These are phyloP conservation scores for Elgaria multicarinata DNA, from an alignment of 2,113 vertebrate species.

Conservation along the genomic window DNA sequence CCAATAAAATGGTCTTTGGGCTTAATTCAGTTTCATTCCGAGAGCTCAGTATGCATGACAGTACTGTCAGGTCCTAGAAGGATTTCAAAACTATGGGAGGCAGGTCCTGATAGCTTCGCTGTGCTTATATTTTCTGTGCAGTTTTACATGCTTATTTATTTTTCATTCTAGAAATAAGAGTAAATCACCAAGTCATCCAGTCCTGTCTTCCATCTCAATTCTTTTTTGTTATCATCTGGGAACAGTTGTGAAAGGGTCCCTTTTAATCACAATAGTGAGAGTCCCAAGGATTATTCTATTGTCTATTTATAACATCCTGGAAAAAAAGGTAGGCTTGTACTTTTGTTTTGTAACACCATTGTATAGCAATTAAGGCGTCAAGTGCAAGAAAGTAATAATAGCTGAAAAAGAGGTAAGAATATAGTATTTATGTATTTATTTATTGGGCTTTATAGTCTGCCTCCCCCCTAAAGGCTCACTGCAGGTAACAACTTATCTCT, in stretches of 20 bases:
- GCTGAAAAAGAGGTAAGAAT: neutral
- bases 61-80: constrained; percentile 2
- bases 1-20: constrained; percentile 11
- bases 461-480: neutral
- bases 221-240: constrained; percentile 83
- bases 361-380: neutral
- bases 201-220: constrained; percentile 78
- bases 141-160: constrained; percentile 32
- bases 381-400: neutral
- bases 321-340: constrained; percentile 74
- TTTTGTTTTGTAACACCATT: neutral
- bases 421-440: constrained; percentile 31
- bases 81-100: neutral
- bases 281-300: constrained; percentile 76
- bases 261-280: constrained; percentile 75
- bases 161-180: constrained; percentile 78
- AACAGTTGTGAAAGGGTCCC: constrained; percentile 79
- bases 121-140: constrained; percentile 30
- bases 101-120: neutral
- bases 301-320: constrained; percentile 63
- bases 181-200: constrained; percentile 68
- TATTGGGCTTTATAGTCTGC: neutral
- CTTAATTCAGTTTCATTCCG: neutral
- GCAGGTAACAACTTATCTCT: neutral
- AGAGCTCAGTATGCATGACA: constrained; percentile 30